Percentiles rank a stretch among this genome's conserved stretches.
Conservation (phyloP, 2,888 invertebrate genomes). For the Cephalotes varians region DNA sequence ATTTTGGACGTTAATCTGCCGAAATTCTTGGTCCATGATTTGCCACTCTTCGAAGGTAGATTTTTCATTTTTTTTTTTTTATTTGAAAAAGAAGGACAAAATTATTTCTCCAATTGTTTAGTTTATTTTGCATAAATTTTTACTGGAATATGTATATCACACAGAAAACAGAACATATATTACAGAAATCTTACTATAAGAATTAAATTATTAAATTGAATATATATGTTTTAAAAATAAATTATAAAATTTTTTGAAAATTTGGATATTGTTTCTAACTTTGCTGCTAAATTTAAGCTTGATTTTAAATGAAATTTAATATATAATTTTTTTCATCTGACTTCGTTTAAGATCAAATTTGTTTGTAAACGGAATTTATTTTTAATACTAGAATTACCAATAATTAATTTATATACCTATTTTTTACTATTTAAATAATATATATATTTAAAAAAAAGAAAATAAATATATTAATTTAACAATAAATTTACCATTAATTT, state of each 20-base stretch:
- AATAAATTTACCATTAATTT: too few species aligned
- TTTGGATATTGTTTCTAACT: not conserved
- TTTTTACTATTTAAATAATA: not conserved
- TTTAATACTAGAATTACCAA: not conserved
- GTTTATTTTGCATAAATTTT: not conserved
- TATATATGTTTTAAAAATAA: not conserved
- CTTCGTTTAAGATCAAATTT: too few species aligned
- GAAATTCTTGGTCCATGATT: constrained; percentile 95
- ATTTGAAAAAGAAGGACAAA: not conserved
- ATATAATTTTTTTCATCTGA: too few species aligned
- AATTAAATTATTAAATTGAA: not conserved
- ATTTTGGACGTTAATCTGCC: constrained; percentile 98
- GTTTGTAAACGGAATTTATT: not conserved
- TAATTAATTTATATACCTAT: not conserved
- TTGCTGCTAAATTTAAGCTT: not conserved
- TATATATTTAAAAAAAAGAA: not conserved
- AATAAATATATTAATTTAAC: too few species aligned
- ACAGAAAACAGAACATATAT: not conserved
- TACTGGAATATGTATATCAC: not conserved
- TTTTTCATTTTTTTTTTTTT: not conserved
- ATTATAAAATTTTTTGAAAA: not conserved
- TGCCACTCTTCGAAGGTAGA: constrained; percentile 93
- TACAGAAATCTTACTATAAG: not conserved
- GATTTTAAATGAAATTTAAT: too few species aligned
- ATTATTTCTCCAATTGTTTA: not conserved